These are phyloP conservation scores for Sturmia bella DNA, from an alignment of 2,888 invertebrate genomes.

Conservation along the genomic window DNA sequence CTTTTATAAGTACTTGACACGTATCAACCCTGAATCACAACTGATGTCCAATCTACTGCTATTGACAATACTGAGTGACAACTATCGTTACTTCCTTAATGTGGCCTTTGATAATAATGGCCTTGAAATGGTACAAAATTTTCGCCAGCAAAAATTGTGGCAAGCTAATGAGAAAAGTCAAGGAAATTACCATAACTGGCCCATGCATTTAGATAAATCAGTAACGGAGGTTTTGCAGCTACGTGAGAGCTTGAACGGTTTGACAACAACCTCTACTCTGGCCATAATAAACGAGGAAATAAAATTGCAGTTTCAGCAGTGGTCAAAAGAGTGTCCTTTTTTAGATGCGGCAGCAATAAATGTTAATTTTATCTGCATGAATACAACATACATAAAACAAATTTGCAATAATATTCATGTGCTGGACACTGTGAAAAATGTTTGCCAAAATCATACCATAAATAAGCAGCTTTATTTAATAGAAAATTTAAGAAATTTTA, in stretches of 20 bases:
- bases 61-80: constrained; percentile 81
- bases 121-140: constrained; percentile 78
- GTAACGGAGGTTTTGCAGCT: constrained; percentile 66
- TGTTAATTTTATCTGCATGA: constrained; percentile 65
- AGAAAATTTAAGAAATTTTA: constrained; percentile 75
- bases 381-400: constrained; percentile 40
- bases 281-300: constrained; percentile 3
- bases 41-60: constrained; percentile 79
- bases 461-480: constrained; percentile 69
- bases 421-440: constrained; percentile 15
- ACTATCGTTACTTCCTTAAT: constrained; percentile 80
- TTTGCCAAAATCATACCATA: constrained; percentile 58
- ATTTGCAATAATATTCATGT: constrained; percentile 36
- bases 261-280: background rate
- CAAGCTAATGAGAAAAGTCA: constrained; percentile 37
- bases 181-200: constrained; percentile 69
- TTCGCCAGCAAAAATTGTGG: constrained; percentile 75
- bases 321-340: constrained; percentile 58
- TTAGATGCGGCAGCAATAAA: constrained; percentile 44
- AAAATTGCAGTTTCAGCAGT: constrained; percentile 28
- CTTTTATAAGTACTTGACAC: constrained; percentile 80
- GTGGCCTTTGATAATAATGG: constrained; percentile 77
- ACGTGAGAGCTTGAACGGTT: constrained; percentile 34
- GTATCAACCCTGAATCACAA: constrained; percentile 74
- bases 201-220: constrained; percentile 74